These are phyloP conservation scores for Tipula vernalis DNA, from an alignment of 2,888 invertebrate genomes.

Conservation along the genomic window DNA sequence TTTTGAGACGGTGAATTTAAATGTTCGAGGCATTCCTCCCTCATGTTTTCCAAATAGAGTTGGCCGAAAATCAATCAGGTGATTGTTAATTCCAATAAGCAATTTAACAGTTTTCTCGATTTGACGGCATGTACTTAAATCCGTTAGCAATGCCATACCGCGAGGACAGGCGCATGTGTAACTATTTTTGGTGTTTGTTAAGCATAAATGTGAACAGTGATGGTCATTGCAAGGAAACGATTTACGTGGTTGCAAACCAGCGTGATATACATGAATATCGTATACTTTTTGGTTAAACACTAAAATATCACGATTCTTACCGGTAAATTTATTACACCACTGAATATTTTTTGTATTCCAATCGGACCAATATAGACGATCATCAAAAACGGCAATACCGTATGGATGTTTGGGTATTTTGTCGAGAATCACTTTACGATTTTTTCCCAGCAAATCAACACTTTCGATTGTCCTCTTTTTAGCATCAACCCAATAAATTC, in stretches of 20 bases:
- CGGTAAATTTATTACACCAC: conserved; percentile 64
- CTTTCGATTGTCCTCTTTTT: conserved; percentile 54
- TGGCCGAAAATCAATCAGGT: conserved; percentile 49
- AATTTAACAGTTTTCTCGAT: conserved; percentile 25
- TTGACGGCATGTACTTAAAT: conserved; percentile 45
- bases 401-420: conserved; percentile 68
- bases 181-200: conserved; percentile 44
- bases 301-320: conserved; percentile 45
- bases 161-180: conserved; percentile 66
- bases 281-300: conserved; percentile 38
- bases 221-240: conserved; percentile 49
- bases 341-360: conserved; percentile 65
- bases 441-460: conserved; percentile 48
- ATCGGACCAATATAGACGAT: conserved; percentile 82
- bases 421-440: conserved; percentile 38
- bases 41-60: conserved; percentile 53
- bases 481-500: conserved; percentile 85
- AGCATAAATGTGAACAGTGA: conserved; percentile 65
- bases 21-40: conserved; percentile 36
- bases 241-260: conserved; percentile 43
- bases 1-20: conserved; percentile 45
- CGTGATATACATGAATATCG: conserved; percentile 62
- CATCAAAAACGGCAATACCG: conserved; percentile 76
- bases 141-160: conserved; percentile 45
- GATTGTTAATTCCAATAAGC: conserved; percentile 41